Percentiles rank a stretch among this genome's conserved stretches.
phyloP scores from a whole-genome alignment of 1,140 invertebrate species.

The Phocides pigmalion region DNA sequence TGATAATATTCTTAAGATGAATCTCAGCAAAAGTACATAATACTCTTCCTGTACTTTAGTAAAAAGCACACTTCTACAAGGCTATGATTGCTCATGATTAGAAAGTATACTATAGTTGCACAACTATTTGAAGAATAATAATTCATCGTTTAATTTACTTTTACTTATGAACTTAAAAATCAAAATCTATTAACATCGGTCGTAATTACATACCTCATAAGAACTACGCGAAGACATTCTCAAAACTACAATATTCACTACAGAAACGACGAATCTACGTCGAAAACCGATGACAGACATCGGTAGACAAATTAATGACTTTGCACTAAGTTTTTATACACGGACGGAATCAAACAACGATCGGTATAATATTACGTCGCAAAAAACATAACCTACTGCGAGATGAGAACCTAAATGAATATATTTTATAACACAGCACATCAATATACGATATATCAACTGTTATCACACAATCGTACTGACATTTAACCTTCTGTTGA shows the following conservation, averaged over 20 bases:
- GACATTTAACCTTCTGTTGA: constrained; percentile 59
- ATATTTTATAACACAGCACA: neutral
- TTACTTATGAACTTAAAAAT: too few species aligned
- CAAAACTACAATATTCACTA: constrained; percentile 45
- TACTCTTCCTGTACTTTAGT: too few species aligned
- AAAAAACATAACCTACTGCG: constrained; percentile 49
- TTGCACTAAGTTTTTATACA: constrained; percentile 37
- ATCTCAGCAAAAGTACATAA: too few species aligned
- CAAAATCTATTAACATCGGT: neutral
- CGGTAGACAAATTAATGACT: too few species aligned
- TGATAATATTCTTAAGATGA: too few species aligned
- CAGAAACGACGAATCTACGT: constrained; percentile 44
- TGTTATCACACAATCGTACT: constrained; percentile 48
- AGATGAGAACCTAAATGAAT: constrained; percentile 5
- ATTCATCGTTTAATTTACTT: too few species aligned
- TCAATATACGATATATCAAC: neutral
- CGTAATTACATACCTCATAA: constrained; percentile 62
- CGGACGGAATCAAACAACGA: constrained; percentile 7
- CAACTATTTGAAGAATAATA: too few species aligned
- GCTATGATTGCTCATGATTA: too few species aligned
- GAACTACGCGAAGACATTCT: constrained; percentile 65
- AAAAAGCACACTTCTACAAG: too few species aligned
- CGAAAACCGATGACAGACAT: constrained; percentile 52
- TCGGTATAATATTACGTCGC: neutral
- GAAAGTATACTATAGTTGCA: too few species aligned